These are phyloP conservation scores for Amphiura filiformis DNA, from an alignment of 35 echinoderm and acorn worm genomes.

Conservation along the genomic window DNA sequence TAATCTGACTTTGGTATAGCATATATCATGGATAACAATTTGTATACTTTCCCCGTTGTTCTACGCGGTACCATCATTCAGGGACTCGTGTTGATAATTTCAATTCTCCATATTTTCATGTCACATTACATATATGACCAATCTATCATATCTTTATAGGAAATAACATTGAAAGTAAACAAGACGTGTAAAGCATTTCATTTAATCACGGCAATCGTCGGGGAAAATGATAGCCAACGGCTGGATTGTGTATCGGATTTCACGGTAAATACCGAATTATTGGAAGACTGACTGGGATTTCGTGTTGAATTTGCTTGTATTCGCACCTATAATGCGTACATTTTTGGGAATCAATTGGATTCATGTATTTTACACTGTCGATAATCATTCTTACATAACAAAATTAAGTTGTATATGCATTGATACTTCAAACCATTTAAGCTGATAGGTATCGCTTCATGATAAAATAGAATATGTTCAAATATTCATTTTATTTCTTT, in stretches of 20 bases:
- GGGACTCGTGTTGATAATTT: not conserved
- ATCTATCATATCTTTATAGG: not conserved
- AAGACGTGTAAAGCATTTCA: not conserved
- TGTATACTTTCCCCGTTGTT: not conserved
- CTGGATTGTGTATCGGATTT: not conserved
- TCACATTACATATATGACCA: not conserved
- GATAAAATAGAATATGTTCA: too few relatives aligned
- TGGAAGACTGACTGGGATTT: too few relatives aligned
- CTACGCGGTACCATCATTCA: not conserved
- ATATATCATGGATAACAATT: not conserved
- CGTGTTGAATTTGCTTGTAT: too few relatives aligned
- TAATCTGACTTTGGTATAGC: not conserved
- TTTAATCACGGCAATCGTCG: not conserved
- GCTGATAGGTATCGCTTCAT: too few relatives aligned
- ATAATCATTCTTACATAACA: not conserved
- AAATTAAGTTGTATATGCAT: not conserved
- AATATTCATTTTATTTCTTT: too few relatives aligned
- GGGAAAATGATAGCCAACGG: not conserved
- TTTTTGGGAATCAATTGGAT: not conserved
- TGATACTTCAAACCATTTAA: not conserved
- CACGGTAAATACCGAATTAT: not conserved
- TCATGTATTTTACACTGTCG: not conserved
- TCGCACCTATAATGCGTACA: too few relatives aligned
- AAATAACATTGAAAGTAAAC: not conserved
- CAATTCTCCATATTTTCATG: too few relatives aligned